Conservation (phyloP, 2,888 invertebrate species). For the Sphecodes monilicornis region DNA sequence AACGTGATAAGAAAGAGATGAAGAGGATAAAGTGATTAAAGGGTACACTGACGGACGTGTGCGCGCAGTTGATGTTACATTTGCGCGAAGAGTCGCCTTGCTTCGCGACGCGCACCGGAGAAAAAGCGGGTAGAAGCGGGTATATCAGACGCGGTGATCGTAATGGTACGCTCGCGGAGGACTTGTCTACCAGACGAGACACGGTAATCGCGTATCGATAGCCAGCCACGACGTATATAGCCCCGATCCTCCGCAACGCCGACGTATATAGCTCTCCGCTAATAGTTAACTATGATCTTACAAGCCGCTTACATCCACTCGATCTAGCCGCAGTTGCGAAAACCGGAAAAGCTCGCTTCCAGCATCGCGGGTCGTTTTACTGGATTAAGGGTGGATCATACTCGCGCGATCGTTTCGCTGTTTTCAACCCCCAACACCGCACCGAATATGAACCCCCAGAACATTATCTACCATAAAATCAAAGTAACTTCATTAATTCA, state of each 20-base stretch:
- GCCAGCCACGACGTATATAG: slow-evolving; percentile 51
- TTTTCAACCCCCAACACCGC: slow-evolving; percentile 2
- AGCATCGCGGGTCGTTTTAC: slow-evolving; percentile 7
- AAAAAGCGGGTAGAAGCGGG: slow-evolving; percentile 18
- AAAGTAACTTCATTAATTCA: not conserved
- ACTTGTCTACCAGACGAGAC: slow-evolving; percentile 58
- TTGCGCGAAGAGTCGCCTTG: slow-evolving; percentile 29
- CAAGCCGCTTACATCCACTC: slow-evolving; percentile 51
- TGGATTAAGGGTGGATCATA: slow-evolving; percentile 4
- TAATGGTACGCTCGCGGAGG: slow-evolving; percentile 37
- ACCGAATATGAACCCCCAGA: not conserved
- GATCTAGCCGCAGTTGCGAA: slow-evolving; percentile 48
- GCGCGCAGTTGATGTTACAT: slow-evolving; percentile 25
- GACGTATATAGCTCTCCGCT: slow-evolving; percentile 48
- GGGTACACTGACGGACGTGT: slow-evolving; percentile 10
- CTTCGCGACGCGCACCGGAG: slow-evolving; percentile 13
- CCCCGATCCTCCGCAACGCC: slow-evolving; percentile 51
- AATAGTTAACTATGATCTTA: slow-evolving; percentile 62
- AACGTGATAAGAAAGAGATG: not conserved
- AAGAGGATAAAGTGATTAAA: not conserved
- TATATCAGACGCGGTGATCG: slow-evolving; percentile 57
- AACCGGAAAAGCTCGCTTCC: slow-evolving; percentile 25
- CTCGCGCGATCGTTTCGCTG: not conserved
- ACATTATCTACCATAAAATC: not conserved
- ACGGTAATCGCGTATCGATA: slow-evolving; percentile 67